A percentile compares a stretch with the other conserved stretches of the same genome.
Conservation (phyloP, 2,888 invertebrate genomes). For the Melinopterus prodromus region DNA sequence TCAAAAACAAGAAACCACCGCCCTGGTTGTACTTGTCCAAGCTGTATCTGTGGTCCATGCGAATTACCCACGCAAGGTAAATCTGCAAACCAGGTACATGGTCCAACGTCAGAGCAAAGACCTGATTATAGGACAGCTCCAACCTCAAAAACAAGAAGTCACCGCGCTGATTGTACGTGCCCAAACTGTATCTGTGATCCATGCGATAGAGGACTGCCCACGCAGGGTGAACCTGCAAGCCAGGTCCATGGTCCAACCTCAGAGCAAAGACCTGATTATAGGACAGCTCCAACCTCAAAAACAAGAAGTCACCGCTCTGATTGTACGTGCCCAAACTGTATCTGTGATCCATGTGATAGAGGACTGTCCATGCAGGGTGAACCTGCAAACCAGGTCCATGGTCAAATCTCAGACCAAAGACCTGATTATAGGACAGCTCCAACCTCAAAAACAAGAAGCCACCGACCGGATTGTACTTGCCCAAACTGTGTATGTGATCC, state of each 20-base stretch:
- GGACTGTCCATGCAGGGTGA: neutral
- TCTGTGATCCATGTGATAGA: neutral
- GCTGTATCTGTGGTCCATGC: conserved; percentile 20
- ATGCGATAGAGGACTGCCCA: neutral
- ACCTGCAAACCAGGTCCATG: neutral
- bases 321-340: conserved; percentile 19
- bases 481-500: conserved; percentile 28
- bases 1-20: neutral
- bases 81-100: conserved; percentile 14
- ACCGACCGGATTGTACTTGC: conserved; percentile 25
- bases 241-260: neutral
- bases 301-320: neutral
- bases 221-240: neutral
- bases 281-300: too few species aligned
- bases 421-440: neutral
- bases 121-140: neutral
- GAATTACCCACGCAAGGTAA: neutral
- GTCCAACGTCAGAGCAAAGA: too few species aligned
- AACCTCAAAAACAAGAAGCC: neutral
- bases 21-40: conserved; percentile 29
- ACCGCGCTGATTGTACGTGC: conserved; percentile 32
- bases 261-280: neutral
- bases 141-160: conserved; percentile 9
- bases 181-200: conserved; percentile 30
- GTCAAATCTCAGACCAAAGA: neutral